Conservation (phyloP, 2,888 invertebrate genomes). For the Kryphioiulus occultus region DNA sequence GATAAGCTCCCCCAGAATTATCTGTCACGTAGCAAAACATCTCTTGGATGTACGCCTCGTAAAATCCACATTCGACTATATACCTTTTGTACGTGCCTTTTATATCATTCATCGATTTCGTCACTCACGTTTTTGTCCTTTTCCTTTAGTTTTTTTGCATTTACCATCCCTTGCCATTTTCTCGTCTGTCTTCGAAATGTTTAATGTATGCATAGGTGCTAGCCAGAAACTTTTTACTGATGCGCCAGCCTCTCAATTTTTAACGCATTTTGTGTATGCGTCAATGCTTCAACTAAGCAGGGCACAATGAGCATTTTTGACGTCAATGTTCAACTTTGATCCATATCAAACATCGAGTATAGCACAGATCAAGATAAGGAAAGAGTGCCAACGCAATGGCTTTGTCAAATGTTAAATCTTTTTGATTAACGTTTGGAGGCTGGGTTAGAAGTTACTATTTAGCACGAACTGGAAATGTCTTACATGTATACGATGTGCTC, state of each 20-base stretch:
- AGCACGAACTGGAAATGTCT: neutral
- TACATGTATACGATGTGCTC: neutral
- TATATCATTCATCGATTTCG: constrained; percentile 39
- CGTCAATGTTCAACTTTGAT: neutral
- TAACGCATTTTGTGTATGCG: constrained; percentile 27
- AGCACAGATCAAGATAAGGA: neutral
- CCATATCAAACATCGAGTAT: neutral
- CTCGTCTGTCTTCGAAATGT: neutral
- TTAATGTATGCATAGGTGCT: constrained; percentile 36
- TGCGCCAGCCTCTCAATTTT: constrained; percentile 14
- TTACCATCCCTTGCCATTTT: constrained; percentile 13
- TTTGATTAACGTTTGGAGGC: neutral
- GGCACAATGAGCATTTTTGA: constrained; percentile 20
- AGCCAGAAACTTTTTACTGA: neutral
- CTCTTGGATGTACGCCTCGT: neutral
- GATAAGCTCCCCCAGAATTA: constrained; percentile 49
- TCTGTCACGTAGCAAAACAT: constrained; percentile 44
- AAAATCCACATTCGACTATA: neutral
- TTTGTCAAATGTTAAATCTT: neutral
- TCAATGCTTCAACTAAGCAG: constrained; percentile 39
- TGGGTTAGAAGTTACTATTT: neutral
- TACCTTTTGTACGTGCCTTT: neutral
- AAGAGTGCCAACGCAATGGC: neutral
- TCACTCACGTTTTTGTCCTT: constrained; percentile 39
- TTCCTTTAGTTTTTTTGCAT: neutral